phyloP scores from a whole-genome alignment of 92 coral and sea anemone species.

The Micromussa lordhowensis region DNA sequence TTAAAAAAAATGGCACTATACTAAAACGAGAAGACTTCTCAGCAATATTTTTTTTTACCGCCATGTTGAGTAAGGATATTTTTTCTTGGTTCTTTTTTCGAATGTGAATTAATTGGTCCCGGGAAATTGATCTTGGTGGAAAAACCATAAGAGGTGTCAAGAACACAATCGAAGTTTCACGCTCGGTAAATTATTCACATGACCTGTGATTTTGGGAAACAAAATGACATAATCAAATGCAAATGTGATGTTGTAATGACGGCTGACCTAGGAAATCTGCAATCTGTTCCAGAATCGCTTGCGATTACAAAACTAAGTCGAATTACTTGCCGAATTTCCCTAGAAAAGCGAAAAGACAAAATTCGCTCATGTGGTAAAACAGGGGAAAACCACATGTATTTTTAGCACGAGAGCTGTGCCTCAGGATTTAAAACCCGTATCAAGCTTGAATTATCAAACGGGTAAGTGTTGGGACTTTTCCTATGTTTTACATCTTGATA shows the following conservation, averaged over 20 bases:
- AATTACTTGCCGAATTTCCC: constrained; percentile 79
- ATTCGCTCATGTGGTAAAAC: constrained; percentile 46
- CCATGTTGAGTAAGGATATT: neutral
- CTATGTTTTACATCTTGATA: constrained; percentile 18
- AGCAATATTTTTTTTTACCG: constrained; percentile 2
- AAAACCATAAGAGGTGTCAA: constrained; percentile 27
- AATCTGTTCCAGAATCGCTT: constrained; percentile 58
- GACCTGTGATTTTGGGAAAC: constrained; percentile 79
- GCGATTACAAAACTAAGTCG: constrained; percentile 63
- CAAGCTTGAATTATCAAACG: constrained; percentile 58
- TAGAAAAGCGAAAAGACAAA: constrained; percentile 54
- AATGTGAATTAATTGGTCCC: constrained; percentile 23
- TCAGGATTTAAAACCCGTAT: constrained; percentile 46
- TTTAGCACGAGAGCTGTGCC: constrained; percentile 52
- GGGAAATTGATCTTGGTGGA: constrained; percentile 23
- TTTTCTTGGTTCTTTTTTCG: neutral
- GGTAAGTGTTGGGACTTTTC: constrained; percentile 71
- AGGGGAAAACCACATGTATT: constrained; percentile 29
- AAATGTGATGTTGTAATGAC: constrained; percentile 93
- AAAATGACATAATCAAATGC: constrained; percentile 97
- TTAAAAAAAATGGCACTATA: neutral
- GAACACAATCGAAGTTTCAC: constrained; percentile 47
- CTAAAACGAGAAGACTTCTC: neutral
- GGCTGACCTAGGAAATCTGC: constrained; percentile 83
- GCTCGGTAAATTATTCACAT: constrained; percentile 72